These are phyloP conservation scores for Cherax destructor DNA, from an alignment of 1,140 invertebrate species.

Conservation along the genomic window DNA sequence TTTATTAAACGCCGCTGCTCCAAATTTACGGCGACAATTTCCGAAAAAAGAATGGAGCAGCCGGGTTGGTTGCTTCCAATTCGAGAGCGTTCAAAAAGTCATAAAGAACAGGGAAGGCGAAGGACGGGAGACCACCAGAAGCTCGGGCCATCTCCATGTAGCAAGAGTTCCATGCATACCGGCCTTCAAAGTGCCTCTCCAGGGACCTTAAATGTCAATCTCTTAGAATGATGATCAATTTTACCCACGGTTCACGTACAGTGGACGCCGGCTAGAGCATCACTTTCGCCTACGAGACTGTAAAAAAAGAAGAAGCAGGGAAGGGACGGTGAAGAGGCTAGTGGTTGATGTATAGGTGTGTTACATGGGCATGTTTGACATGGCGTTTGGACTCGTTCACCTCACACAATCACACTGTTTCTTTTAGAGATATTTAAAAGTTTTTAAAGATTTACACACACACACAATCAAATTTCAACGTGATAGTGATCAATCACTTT, in stretches of 20 bases:
- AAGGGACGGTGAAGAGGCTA: neutral
- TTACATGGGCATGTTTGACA: neutral
- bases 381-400: too few relatives aligned
- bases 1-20: conserved; percentile 61
- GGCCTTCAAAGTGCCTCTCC: conserved; percentile 53
- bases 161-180: conserved; percentile 62
- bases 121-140: conserved; percentile 24
- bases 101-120: conserved; percentile 55
- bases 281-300: neutral
- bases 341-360: neutral
- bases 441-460: too few relatives aligned
- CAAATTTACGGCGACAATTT: conserved; percentile 60
- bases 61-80: conserved; percentile 48
- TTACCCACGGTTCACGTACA: conserved; percentile 46
- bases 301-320: neutral
- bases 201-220: conserved; percentile 65
- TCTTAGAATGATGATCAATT: conserved; percentile 67
- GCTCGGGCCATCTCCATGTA: conserved; percentile 48
- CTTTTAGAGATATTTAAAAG: too few relatives aligned
- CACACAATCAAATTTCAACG: too few relatives aligned
- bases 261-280: conserved; percentile 23
- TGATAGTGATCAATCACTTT: too few relatives aligned
- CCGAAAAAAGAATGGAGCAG: conserved; percentile 58
- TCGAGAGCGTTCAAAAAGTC: conserved; percentile 66
- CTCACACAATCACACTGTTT: too few relatives aligned